Evolutionary conservation across 2,888 invertebrate species (phyloP).

Genomic region (Agrotis segetum): DNA sequence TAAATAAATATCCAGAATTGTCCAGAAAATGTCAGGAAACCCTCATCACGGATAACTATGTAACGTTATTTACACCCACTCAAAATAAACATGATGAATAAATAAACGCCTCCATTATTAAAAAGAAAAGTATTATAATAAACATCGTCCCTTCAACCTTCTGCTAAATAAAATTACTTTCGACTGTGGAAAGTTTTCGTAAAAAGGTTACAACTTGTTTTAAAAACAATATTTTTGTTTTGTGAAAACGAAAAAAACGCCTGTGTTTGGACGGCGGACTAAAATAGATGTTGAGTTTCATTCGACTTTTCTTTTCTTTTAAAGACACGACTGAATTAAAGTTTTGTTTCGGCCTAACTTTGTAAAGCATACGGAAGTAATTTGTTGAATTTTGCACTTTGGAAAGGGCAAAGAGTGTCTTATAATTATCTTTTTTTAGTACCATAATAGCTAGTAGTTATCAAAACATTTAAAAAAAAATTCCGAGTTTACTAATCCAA

Average conservation of each 20-base stretch:
- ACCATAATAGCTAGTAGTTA: no score
- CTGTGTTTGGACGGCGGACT: background rate
- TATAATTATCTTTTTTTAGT: no score
- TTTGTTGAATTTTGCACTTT: no score
- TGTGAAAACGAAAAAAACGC: background rate
- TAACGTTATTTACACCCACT: background rate
- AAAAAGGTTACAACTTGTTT: conserved; percentile 19
- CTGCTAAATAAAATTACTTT: conserved; percentile 22
- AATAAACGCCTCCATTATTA: conserved; percentile 18
- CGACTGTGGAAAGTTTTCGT: conserved; percentile 5
- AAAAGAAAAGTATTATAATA: conserved; percentile 31
- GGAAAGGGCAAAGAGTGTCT: no score
- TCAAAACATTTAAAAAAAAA: no score
- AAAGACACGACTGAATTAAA: no score
- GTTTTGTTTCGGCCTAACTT: no score
- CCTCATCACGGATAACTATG: conserved; percentile 1
- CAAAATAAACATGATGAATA: conserved; percentile 12
- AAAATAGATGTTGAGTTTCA: background rate
- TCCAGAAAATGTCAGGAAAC: background rate
- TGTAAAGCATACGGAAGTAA: no score
- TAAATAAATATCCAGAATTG: background rate
- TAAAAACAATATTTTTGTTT: conserved; percentile 15
- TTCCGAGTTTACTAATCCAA: no score
- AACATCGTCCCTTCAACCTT: conserved; percentile 24
- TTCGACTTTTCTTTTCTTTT: background rate